These are phyloP conservation scores for Drosophila merina DNA, from an alignment of 2,888 invertebrate species.

Conservation along the genomic window DNA sequence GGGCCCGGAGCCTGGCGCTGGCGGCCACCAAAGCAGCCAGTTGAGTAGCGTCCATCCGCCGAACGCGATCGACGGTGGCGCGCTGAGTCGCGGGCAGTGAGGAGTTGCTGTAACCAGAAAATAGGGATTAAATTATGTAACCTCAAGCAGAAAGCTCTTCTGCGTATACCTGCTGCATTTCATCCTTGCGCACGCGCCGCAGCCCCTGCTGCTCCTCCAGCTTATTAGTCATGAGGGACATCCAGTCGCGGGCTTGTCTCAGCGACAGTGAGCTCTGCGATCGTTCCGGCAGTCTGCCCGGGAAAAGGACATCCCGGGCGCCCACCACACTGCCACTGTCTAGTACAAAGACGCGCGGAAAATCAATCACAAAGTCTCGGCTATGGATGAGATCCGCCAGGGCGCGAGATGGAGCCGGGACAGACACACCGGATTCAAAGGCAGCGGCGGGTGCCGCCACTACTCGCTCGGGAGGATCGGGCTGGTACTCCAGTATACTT, in stretches of 20 bases:
- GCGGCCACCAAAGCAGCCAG: slow-evolving; percentile 67
- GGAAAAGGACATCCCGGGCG: slow-evolving; percentile 72
- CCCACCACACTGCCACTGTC: slow-evolving; percentile 70
- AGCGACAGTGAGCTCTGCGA: slow-evolving; percentile 82
- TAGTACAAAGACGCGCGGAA: slow-evolving; percentile 78
- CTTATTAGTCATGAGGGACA: slow-evolving; percentile 77
- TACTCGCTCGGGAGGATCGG: slow-evolving; percentile 76
- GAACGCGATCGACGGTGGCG: slow-evolving; percentile 80
- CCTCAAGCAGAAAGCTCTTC: not conserved
- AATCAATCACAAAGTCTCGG: slow-evolving; percentile 81
- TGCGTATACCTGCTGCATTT: slow-evolving; percentile 77
- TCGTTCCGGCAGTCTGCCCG: slow-evolving; percentile 76
- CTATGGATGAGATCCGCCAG: slow-evolving; percentile 75
- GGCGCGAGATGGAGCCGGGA: slow-evolving; percentile 49
- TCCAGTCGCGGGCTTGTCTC: slow-evolving; percentile 73
- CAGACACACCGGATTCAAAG: not conserved
- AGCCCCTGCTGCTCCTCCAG: slow-evolving; percentile 80
- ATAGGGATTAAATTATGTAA: not conserved
- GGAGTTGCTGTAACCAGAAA: slow-evolving; percentile 65
- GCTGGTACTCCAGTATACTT: slow-evolving; percentile 91
- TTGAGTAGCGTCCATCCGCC: slow-evolving; percentile 81
- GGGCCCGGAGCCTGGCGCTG: slow-evolving; percentile 38
- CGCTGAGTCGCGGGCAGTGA: slow-evolving; percentile 71
- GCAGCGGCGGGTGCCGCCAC: slow-evolving; percentile 1
- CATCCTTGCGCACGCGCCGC: slow-evolving; percentile 66